Percentiles rank a stretch among this genome's conserved stretches.
phyloP scores from a whole-genome alignment of 2,797 vertebrate species.

The Sebastes hopkinsi region DNA sequence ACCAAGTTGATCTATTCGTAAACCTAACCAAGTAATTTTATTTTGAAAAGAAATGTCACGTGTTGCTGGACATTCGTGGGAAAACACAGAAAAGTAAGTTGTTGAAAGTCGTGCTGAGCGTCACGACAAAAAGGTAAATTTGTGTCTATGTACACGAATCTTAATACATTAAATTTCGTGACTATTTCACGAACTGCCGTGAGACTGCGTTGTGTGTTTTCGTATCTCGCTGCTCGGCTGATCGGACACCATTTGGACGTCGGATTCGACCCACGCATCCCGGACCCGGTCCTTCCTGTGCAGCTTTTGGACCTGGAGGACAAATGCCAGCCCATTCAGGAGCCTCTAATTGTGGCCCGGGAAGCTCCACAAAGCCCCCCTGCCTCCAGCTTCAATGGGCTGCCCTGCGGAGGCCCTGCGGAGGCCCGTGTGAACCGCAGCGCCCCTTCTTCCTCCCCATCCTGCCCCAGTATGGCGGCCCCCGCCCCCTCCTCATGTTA shows the following conservation, averaged over 20 bases:
- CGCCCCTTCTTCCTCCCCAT: constrained; percentile 60
- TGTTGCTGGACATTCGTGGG: no score
- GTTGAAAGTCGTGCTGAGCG: no score
- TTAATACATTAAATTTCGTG: no score
- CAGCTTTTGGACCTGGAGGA: constrained; percentile 71
- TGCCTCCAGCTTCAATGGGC: constrained; percentile 57
- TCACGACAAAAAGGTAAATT: no score
- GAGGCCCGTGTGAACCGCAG: constrained; percentile 73
- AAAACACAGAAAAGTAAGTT: no score
- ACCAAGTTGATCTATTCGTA: no score
- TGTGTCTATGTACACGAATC: no score
- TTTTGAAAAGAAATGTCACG: no score
- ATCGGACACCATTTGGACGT: background rate
- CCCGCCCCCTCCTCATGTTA: constrained; percentile 70
- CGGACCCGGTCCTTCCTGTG: background rate
- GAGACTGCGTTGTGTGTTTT: no score
- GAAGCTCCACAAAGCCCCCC: constrained; percentile 76
- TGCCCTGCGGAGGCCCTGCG: constrained; percentile 69
- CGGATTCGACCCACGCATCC: background rate
- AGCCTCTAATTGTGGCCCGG: constrained; percentile 75
- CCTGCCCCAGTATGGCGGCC: constrained; percentile 8
- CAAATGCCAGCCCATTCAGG: constrained; percentile 81
- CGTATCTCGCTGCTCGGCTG: background rate
- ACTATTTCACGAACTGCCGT: no score
- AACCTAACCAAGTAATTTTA: no score